Percentiles rank a stretch among this genome's conserved stretches.
Evolutionary conservation across 2,888 invertebrate species (phyloP).

Genomic region (Callinectes sapidus): DNA sequence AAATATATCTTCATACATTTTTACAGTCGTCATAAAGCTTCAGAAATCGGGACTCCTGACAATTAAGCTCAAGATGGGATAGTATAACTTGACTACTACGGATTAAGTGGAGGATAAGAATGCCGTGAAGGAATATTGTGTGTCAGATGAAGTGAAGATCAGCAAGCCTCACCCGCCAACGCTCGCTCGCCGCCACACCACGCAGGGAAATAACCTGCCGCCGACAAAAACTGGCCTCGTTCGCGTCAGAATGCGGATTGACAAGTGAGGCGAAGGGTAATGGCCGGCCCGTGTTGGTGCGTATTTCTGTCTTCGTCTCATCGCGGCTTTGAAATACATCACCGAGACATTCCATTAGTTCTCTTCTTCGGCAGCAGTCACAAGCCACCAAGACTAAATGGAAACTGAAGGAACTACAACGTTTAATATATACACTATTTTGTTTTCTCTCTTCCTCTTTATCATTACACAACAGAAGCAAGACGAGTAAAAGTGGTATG

Average conservation of each 20-base stretch:
- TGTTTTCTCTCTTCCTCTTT: too few species aligned
- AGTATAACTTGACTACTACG: neutral
- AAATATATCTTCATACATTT: neutral
- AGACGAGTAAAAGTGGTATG: neutral
- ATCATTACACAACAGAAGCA: neutral
- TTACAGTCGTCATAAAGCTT: neutral
- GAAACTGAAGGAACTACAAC: neutral
- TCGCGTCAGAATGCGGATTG: constrained; percentile 33
- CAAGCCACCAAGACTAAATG: neutral
- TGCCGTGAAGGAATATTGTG: constrained; percentile 21
- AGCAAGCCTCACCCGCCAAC: neutral
- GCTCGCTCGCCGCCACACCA: constrained; percentile 11
- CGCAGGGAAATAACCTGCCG: constrained; percentile 9
- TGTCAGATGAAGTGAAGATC: constrained; percentile 32
- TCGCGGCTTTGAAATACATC: neutral
- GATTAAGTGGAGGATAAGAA: constrained; percentile 19
- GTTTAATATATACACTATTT: neutral
- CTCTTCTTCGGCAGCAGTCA: neutral
- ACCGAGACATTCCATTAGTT: neutral
- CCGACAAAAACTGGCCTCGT: constrained; percentile 22
- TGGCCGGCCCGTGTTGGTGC: neutral
- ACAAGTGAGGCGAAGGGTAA: constrained; percentile 27
- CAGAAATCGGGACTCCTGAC: neutral
- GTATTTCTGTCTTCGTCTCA: constrained; percentile 7
- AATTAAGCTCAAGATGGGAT: neutral